A percentile compares a stretch with the other conserved stretches of the same genome.
Conservation (phyloP, 1,140 invertebrate genomes). For the Drosophila rufa region DNA sequence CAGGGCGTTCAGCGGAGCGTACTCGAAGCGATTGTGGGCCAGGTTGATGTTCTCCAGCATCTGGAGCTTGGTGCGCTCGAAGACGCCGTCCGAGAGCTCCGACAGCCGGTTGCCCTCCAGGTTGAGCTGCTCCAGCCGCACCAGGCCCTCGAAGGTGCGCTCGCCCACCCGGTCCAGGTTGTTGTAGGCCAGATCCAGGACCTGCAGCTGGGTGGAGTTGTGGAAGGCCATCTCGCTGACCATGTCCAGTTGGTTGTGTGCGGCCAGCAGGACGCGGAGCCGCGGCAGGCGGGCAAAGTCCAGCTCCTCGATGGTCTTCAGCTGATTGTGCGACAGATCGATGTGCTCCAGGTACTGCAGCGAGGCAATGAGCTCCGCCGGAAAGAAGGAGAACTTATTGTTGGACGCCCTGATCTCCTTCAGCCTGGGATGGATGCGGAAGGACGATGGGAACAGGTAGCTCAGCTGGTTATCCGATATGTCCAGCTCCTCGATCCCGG, state of each 20-base stretch:
- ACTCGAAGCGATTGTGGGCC: constrained; percentile 91
- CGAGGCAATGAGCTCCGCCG: constrained; percentile 91
- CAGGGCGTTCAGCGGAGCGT: constrained; percentile 91
- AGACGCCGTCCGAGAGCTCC: constrained; percentile 93
- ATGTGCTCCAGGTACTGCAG: constrained; percentile 91
- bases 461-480: constrained; percentile 91
- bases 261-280: constrained; percentile 89
- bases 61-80: constrained; percentile 91
- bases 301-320: constrained; percentile 92
- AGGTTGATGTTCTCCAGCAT: constrained; percentile 94
- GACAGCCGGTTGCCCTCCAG: constrained; percentile 90
- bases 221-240: constrained; percentile 95
- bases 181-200: constrained; percentile 91
- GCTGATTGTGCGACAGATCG: constrained; percentile 91
- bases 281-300: constrained; percentile 93
- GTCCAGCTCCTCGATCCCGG: constrained; percentile 90
- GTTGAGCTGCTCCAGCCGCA: constrained; percentile 91
- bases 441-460: constrained; percentile 92
- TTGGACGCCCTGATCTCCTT: constrained; percentile 88
- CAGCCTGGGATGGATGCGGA: constrained; percentile 92
- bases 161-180: constrained; percentile 91
- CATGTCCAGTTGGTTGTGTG: constrained; percentile 91
- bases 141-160: constrained; percentile 92
- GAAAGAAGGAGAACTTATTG: constrained; percentile 93
- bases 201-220: constrained; percentile 94